Percentiles rank a stretch among this genome's conserved stretches.
These are phyloP conservation scores for Coluber constrictor DNA, from an alignment of 2,797 vertebrate genomes.

Conservation along the genomic window DNA sequence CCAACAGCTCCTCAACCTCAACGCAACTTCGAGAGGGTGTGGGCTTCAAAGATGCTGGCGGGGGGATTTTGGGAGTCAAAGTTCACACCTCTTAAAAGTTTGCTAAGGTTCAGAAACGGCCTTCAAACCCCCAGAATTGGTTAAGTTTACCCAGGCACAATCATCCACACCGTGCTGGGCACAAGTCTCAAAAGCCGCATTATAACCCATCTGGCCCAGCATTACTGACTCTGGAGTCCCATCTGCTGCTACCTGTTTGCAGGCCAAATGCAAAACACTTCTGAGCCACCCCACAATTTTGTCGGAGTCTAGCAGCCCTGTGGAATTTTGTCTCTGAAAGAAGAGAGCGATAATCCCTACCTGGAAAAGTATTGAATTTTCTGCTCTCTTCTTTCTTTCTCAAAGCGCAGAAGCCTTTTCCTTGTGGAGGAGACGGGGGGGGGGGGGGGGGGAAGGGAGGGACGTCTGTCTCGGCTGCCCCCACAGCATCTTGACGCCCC, in stretches of 20 bases:
- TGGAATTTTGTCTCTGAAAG: not conserved
- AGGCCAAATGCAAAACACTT: not conserved
- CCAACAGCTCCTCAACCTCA: not conserved
- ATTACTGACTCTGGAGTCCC: not conserved
- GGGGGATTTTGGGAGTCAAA: not conserved
- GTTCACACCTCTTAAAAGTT: not conserved
- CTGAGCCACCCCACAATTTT: not conserved
- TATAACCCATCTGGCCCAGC: not conserved
- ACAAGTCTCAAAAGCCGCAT: not conserved
- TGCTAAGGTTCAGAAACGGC: not conserved
- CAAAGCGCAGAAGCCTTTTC: conserved; percentile 68
- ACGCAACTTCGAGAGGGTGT: not conserved
- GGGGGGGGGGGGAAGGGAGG: not conserved
- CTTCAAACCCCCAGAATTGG: not conserved
- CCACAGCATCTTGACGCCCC: conserved; percentile 68
- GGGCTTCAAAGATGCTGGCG: not conserved
- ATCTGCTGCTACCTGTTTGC: not conserved
- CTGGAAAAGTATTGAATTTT: conserved; percentile 17
- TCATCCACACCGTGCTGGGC: not conserved
- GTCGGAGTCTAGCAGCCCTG: not conserved
- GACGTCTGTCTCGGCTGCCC: conserved; percentile 75
- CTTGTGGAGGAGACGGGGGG: conserved; percentile 49
- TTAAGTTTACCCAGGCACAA: not conserved
- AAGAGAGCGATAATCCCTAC: not conserved
- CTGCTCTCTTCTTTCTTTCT: conserved; percentile 36